Base-by-base conservation (phyloP, 2,888 invertebrate species). In the Spicauda simplicius region DNA sequence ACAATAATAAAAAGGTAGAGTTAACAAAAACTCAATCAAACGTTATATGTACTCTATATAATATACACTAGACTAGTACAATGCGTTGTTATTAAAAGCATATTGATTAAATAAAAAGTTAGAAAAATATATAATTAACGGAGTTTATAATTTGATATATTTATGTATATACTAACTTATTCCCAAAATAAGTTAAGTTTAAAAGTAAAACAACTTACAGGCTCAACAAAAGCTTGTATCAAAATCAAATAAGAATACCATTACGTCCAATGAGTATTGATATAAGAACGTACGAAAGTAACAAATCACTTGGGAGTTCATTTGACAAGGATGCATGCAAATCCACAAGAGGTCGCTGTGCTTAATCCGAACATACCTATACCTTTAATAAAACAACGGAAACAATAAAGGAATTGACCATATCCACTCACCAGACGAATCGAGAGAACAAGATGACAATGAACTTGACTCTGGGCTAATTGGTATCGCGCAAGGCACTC, bases 371-470 rank as follows among this genome's bases (percentile, higher is more conserved):
- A 30, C 18, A 50, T 50, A 50, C 16, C 14, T 48, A 48, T 16
- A 48, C 53, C 30, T 11, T 33, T 37, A 52, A 69, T 55, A 45
- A 67, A 62, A 65, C 66, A 72, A 80, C 69, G 71, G 78, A 76
- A 77, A 85, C 84, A 84, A 82, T 82, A 73, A 80, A 78, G 80
- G 80, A 80, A 82, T 76, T 76, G 71, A 74, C 71, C 71, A 74
- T 74, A 73, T 75, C 74, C 74, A 83, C 85, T 85, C 85, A 90
- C 88, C 88, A 88, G 86, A 86, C 81, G 77, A 82, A 84, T 85
- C 86, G 87, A 88, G 86, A 86, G 84, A 80, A 80, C 74, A 73
- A 74, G 75, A 79, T 80, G 84, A 88, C 86, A 86, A 84, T 86
- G 86, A 87, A 86, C 84, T 86, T 83, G 84, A 80, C 80, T 83